These are phyloP conservation scores for Aleiodes testaceus DNA, from an alignment of 2,888 invertebrate species.

Conservation along the genomic window DNA sequence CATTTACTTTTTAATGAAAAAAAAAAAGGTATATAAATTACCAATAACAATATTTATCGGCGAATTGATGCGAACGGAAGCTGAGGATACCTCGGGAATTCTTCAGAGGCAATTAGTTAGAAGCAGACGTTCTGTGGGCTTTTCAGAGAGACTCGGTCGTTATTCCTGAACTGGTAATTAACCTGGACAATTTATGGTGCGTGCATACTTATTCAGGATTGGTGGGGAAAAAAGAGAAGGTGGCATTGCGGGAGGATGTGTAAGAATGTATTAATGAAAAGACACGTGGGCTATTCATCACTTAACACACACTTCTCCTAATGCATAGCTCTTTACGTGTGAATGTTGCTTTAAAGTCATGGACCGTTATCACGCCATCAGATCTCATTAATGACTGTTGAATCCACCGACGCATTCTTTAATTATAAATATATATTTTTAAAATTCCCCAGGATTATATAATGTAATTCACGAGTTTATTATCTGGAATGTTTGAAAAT, in stretches of 20 bases:
- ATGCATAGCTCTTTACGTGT: slow-evolving; percentile 35
- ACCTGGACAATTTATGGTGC: slow-evolving; percentile 51
- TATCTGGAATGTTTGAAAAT: background rate
- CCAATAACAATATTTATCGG: slow-evolving; percentile 8
- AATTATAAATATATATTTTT: no score
- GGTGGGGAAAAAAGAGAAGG: background rate
- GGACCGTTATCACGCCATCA: slow-evolving; percentile 37
- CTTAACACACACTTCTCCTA: slow-evolving; percentile 26
- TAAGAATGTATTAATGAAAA: slow-evolving; percentile 30
- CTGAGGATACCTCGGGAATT: slow-evolving; percentile 39
- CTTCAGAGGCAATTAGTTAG: slow-evolving; percentile 46
- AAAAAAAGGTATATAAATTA: background rate
- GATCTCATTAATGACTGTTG: slow-evolving; percentile 43
- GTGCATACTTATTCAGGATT: slow-evolving; percentile 16
- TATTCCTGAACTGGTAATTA: slow-evolving; percentile 45
- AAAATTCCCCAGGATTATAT: background rate
- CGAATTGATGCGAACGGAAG: slow-evolving; percentile 18
- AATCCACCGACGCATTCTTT: slow-evolving; percentile 7
- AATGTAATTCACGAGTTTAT: slow-evolving; percentile 1
- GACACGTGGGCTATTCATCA: slow-evolving; percentile 43
- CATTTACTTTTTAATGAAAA: slow-evolving; percentile 1
- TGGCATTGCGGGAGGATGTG: slow-evolving; percentile 27
- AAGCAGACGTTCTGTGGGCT: slow-evolving; percentile 40
- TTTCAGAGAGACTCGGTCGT: slow-evolving; percentile 46
- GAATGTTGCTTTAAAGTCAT: slow-evolving; percentile 31